Base-by-base conservation (phyloP, 2,888 invertebrate genomes). In the Tetragnatha montana region DNA sequence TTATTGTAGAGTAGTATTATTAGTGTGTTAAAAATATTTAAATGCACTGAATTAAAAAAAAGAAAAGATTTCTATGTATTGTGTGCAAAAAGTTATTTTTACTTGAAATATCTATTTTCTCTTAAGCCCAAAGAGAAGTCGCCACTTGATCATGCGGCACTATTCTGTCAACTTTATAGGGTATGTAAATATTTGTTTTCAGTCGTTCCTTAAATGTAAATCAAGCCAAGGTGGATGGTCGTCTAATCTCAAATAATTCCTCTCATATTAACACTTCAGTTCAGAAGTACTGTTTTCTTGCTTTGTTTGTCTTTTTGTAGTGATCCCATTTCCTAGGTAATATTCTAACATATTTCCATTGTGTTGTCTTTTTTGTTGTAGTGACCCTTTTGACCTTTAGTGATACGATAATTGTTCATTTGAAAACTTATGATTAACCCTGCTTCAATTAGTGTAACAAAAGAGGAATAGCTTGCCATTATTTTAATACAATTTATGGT, bases 61-160 rank as follows among this genome's bases (percentile, higher is more conserved):
- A 10, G 12, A 10, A 10, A 76, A 60, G 14, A 19, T 49, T 82
- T 35, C n/a, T 79, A 49, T 79, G 60, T 86, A 17, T 60, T 79
- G 69, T 86, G 21, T 69, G 35, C 47, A 86, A 80, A 79, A 84
- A 85, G 21, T 75, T 68, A 35, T 80, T 87, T 87, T 87, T 81
- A 79, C 21, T 88, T 88, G 69, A 79, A 74, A 49, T 81, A 35
- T 90, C 35, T 90, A 79, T 90, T 82, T 81, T 89, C 80, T 90
- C 87, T 76, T 83, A 90, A 90, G 90, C 90, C 78, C 81, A 90
- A 90, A 87, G 90, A 90, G 87, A 90, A 90, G 90, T 80, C 90
- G 51, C 69, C 90, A 73, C 86, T 90, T 70, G 87, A 83, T 90
- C 90, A 90, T 82, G 90, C 86, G 81, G 90, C 90, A 90, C 87